These are phyloP conservation scores for Odontocerum albicorne DNA, from an alignment of 2,888 invertebrate species.

Conservation along the genomic window DNA sequence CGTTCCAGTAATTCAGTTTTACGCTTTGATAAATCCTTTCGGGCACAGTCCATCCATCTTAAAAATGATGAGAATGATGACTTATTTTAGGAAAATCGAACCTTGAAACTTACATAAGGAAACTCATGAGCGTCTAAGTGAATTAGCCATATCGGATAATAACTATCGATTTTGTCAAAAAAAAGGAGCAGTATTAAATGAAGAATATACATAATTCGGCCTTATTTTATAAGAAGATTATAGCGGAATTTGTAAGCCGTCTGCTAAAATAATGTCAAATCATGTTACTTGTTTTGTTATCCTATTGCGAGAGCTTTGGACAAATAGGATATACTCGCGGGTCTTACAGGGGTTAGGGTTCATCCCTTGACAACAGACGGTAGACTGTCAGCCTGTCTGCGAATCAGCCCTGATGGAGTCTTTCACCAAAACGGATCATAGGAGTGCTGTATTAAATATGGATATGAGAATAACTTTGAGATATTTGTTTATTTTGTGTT, in stretches of 20 bases:
- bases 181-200: background rate
- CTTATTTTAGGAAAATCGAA: no score
- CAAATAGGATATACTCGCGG: conserved; percentile 35
- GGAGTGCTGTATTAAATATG: no score
- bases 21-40: no score
- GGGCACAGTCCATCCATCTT: no score
- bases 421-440: no score
- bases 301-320: conserved; percentile 16
- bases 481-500: no score
- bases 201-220: conserved; percentile 14
- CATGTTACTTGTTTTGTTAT: conserved; percentile 16
- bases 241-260: conserved; percentile 1
- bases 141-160: background rate
- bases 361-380: conserved; percentile 1
- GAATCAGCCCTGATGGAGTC: no score
- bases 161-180: conserved; percentile 4
- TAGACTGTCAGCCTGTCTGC: background rate
- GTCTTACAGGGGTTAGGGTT: conserved; percentile 27
- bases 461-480: no score
- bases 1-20: no score
- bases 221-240: conserved; percentile 16
- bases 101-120: no score
- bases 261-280: conserved; percentile 7
- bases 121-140: no score
- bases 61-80: no score